phyloP scores from a whole-genome alignment of 2,888 invertebrate genomes.

The Meandrusa payeni region DNA sequence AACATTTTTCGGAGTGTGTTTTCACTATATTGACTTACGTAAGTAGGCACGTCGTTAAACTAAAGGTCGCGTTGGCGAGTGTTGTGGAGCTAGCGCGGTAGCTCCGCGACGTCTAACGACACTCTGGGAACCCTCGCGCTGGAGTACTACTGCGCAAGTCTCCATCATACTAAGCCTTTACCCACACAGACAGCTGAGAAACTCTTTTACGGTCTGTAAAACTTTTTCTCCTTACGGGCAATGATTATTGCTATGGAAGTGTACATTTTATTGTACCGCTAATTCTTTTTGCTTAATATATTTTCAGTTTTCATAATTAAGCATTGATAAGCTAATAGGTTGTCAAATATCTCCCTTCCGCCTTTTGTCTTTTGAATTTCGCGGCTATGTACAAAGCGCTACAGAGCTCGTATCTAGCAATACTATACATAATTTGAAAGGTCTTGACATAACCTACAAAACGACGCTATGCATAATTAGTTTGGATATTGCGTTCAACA shows the following conservation, averaged over 20 bases:
- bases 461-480: too few species aligned
- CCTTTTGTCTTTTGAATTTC: too few species aligned
- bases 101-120: conserved; percentile 51
- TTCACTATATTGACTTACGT: conserved; percentile 55
- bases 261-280: conserved; percentile 4
- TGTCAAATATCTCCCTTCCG: too few species aligned
- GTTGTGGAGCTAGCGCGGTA: conserved; percentile 42
- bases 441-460: too few species aligned
- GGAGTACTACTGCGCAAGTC: conserved; percentile 65
- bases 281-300: too few species aligned
- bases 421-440: too few species aligned
- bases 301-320: too few species aligned
- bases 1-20: background rate
- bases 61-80: conserved; percentile 24
- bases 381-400: too few species aligned
- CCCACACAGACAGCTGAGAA: conserved; percentile 60
- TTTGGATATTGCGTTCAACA: too few species aligned
- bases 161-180: conserved; percentile 60
- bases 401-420: too few species aligned
- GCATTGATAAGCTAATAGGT: too few species aligned
- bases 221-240: conserved; percentile 60
- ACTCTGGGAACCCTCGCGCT: conserved; percentile 47
- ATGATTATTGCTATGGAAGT: conserved; percentile 39
- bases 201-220: conserved; percentile 47
- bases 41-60: conserved; percentile 44